These are phyloP conservation scores for Cheilosia vulpina DNA, from an alignment of 2,888 invertebrate species.

Conservation along the genomic window DNA sequence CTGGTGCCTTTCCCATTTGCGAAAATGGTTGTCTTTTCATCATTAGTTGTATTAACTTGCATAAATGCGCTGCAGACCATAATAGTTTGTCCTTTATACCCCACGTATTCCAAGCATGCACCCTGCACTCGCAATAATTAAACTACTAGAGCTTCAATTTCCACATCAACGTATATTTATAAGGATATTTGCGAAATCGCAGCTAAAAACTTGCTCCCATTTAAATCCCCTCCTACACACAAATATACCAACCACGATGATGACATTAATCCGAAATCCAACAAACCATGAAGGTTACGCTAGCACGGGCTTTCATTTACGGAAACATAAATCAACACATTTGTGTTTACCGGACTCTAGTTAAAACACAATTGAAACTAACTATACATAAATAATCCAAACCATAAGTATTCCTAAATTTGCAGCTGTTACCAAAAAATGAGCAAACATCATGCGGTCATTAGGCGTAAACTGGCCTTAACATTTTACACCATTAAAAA, in stretches of 20 bases:
- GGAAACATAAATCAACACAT: constrained; percentile 51
- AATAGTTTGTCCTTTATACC: no score
- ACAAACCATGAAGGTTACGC: constrained; percentile 65
- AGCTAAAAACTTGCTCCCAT: background rate
- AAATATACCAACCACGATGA: constrained; percentile 27
- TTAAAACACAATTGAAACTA: constrained; percentile 23
- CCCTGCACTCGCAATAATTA: background rate
- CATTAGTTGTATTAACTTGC: no score
- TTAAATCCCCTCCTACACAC: background rate
- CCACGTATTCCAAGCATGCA: no score
- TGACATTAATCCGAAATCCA: constrained; percentile 36
- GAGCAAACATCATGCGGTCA: constrained; percentile 38
- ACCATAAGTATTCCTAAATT: constrained; percentile 10
- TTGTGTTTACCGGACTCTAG: constrained; percentile 19
- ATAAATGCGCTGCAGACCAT: no score
- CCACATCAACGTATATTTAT: background rate
- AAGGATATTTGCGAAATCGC: background rate
- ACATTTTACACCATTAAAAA: constrained; percentile 1
- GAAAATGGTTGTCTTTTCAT: no score
- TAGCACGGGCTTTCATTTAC: constrained; percentile 20
- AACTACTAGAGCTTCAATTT: background rate
- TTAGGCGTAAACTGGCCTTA: constrained; percentile 34
- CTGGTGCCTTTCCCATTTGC: no score
- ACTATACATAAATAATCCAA: constrained; percentile 1
- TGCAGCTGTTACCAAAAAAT: constrained; percentile 33